Conservation (phyloP, 2,113 vertebrate genomes). For the Leuciscus idus region DNA sequence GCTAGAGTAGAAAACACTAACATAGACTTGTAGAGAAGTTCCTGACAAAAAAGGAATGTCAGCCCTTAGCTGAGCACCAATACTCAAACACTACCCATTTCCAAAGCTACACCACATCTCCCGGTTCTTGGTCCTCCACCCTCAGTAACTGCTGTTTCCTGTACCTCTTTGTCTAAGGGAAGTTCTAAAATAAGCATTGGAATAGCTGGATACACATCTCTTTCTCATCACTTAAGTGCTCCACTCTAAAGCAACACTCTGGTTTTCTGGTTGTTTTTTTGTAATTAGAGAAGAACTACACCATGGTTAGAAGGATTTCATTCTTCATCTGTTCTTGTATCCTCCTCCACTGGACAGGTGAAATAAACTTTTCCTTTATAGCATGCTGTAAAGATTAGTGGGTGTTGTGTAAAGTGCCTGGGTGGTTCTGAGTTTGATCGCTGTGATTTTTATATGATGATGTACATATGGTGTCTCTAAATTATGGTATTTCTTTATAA, state of each 20-base stretch:
- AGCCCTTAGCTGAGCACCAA: no score
- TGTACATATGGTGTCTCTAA: no score
- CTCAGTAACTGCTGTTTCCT: constrained; percentile 70
- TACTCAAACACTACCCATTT: background rate
- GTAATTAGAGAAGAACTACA: background rate
- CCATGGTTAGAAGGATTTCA: constrained; percentile 35
- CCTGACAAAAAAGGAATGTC: no score
- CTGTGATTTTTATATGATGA: no score
- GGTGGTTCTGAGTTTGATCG: no score
- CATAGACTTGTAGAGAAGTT: no score
- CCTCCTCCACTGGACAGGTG: constrained; percentile 23
- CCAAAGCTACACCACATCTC: background rate
- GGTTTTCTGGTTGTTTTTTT: background rate
- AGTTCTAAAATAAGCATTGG: constrained; percentile 69
- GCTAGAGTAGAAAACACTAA: no score
- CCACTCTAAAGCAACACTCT: constrained; percentile 3
- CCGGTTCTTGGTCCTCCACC: constrained; percentile 55
- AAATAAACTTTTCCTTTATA: constrained; percentile 16
- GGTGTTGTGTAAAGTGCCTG: no score
- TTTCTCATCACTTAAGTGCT: constrained; percentile 52
- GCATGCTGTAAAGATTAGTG: background rate
- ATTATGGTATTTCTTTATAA: no score
- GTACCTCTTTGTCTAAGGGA: constrained; percentile 70
- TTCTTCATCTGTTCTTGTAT: constrained; percentile 23
- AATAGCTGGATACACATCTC: constrained; percentile 42